phyloP scores from a whole-genome alignment of 2,113 vertebrate species.

The Scatophagus argus region DNA sequence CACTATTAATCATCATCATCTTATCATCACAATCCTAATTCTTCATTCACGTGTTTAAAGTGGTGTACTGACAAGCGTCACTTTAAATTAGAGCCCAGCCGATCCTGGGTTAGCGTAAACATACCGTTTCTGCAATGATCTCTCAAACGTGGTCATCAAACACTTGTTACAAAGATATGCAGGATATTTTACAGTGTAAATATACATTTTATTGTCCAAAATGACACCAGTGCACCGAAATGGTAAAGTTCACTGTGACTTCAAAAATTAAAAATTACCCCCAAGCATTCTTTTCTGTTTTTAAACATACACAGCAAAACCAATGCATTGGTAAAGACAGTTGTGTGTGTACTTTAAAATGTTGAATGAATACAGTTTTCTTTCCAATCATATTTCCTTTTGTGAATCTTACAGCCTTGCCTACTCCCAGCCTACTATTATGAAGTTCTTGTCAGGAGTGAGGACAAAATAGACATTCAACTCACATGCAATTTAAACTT shows the following conservation, averaged over 20 bases:
- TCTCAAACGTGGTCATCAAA: too few relatives aligned
- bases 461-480: neutral
- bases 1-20: constrained; percentile 48
- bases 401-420: neutral
- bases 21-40: constrained; percentile 48
- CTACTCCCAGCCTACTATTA: neutral
- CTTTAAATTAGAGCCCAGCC: neutral
- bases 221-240: too few relatives aligned
- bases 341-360: neutral
- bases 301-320: too few relatives aligned
- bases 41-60: constrained; percentile 20
- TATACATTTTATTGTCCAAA: too few relatives aligned
- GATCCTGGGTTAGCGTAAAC: too few relatives aligned
- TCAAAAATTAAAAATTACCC: too few relatives aligned
- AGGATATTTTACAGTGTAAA: too few relatives aligned
- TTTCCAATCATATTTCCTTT: neutral
- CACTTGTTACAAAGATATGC: too few relatives aligned
- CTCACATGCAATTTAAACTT: neutral
- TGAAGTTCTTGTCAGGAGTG: neutral
- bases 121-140: too few relatives aligned
- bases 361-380: neutral
- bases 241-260: too few relatives aligned
- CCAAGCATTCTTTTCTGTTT: too few relatives aligned
- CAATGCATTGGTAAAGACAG: neutral
- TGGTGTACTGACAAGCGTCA: constrained; percentile 12